Base-by-base conservation (phyloP, 2,113 vertebrate species). In the Archilochus colubris region DNA sequence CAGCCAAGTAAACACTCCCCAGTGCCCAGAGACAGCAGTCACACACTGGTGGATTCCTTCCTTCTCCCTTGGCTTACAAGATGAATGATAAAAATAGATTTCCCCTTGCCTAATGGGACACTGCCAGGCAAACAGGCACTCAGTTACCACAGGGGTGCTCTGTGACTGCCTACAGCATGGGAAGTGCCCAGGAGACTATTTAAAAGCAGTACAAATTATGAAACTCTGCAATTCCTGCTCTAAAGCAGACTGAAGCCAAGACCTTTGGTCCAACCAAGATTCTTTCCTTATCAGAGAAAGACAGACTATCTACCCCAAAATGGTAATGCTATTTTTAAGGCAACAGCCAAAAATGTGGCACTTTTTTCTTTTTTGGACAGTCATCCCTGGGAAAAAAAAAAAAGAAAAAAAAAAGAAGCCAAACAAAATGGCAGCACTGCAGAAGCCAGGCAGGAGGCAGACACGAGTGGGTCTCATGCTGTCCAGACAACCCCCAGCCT, bases 21-120 rank as follows among this genome's bases (percentile, higher is more conserved):
- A 54, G 2, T 0, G 8, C 11, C 18, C 48, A 74, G 0, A 8
- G n/a, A 55, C 20, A 88, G 13, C 28, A 68, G 82, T 63, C 44
- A 77, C 51, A 61, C 22, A 59, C 0, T 9, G 21, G 19, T 36
- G 58, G 38, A 20, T 63, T 58, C n/a, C 38, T 70, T 69, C 28
- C 67, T 87, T 76, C 27, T 74, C 57, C 23, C 62, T 55, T 55
- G 46, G 54, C 31, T 80, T 72, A 77, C 6, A n/a, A 28, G 87
- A 91, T 22, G 85, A 85, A 95, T 88, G 18, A n/a, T 86, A 54
- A 85, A 91, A 89, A 50, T 63, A 88, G 20, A 63, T 77, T 86
- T 87, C 77, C 54, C 12, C 36, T 83, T 86, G 61, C 61, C 68
- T 83, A 78, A 25, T 14, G 44, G 53, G 53, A 59, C 24, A 53